Percentiles rank a stretch among this genome's conserved stretches.
Conservation (phyloP, 2,797 vertebrate genomes). For the Trichosurus vulpecula region DNA sequence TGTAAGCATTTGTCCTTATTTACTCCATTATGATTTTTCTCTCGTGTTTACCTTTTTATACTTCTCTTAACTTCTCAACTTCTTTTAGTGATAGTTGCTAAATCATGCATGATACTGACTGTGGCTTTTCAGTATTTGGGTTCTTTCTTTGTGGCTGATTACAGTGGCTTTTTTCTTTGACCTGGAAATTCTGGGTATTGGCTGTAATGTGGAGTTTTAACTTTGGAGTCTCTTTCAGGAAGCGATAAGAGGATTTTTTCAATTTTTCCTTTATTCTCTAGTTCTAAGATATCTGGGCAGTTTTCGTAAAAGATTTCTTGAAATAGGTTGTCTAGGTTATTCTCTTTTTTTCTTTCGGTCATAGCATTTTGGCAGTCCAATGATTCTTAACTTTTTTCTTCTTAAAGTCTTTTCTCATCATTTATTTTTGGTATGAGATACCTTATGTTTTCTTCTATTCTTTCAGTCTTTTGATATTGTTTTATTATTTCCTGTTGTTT, state of each 20-base stretch:
- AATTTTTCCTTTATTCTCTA: neutral
- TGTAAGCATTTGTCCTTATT: no score
- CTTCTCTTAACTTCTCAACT: neutral
- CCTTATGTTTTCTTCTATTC: neutral
- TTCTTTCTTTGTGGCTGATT: neutral
- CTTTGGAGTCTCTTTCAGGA: neutral
- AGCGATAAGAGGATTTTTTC: neutral
- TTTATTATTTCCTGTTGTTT: neutral
- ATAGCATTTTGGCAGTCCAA: neutral
- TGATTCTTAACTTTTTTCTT: neutral
- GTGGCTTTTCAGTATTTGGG: neutral
- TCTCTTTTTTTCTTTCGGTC: neutral
- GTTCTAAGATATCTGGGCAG: neutral
- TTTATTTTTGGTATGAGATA: neutral
- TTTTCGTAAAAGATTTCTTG: neutral
- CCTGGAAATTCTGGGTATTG: neutral
- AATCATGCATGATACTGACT: neutral
- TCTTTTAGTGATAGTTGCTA: neutral
- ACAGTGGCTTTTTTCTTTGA: neutral
- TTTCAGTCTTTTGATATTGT: neutral
- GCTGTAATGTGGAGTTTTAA: neutral
- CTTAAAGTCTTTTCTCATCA: neutral
- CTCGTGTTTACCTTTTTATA: no score
- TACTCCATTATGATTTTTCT: no score
- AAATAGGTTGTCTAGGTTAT: neutral